phyloP scores from a whole-genome alignment of 1,140 invertebrate genomes.

The Anoplolepis gracilipes region DNA sequence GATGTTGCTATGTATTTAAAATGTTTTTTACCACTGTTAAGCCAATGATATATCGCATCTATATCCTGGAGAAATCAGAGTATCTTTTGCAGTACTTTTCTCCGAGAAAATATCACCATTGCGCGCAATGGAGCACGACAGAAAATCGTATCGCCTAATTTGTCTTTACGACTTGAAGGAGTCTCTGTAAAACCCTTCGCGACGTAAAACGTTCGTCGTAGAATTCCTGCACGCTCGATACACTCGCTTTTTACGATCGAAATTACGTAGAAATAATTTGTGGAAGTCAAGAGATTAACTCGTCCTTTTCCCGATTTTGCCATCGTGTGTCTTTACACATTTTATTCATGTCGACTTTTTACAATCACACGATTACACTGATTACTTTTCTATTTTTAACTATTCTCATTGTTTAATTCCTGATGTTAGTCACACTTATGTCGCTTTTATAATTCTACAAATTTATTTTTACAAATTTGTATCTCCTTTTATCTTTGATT shows the following conservation, averaged over 20 bases:
- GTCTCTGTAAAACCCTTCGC: conserved; percentile 21
- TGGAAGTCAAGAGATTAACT: conserved; percentile 32
- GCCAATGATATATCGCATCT: not conserved
- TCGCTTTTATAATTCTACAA: not conserved
- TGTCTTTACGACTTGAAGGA: conserved; percentile 33
- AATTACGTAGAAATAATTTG: conserved; percentile 36
- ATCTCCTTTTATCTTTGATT: not conserved
- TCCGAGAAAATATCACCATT: not conserved
- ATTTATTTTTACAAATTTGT: not conserved
- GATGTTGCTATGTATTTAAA: not conserved
- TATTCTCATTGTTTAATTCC: too few species aligned
- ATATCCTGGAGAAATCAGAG: conserved; percentile 22
- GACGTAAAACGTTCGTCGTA: conserved; percentile 7
- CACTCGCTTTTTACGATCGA: conserved; percentile 33
- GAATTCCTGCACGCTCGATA: not conserved
- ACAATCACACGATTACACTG: not conserved
- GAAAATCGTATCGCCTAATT: conserved; percentile 36
- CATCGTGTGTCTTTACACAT: not conserved
- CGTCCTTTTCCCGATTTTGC: not conserved
- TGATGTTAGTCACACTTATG: not conserved
- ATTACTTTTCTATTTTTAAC: not conserved
- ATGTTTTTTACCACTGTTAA: not conserved
- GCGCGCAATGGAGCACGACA: not conserved
- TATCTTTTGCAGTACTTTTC: not conserved
- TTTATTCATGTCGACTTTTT: not conserved